Evolutionary conservation across 2,797 vertebrate species (phyloP).

Genomic region (Rhinella marina): DNA sequence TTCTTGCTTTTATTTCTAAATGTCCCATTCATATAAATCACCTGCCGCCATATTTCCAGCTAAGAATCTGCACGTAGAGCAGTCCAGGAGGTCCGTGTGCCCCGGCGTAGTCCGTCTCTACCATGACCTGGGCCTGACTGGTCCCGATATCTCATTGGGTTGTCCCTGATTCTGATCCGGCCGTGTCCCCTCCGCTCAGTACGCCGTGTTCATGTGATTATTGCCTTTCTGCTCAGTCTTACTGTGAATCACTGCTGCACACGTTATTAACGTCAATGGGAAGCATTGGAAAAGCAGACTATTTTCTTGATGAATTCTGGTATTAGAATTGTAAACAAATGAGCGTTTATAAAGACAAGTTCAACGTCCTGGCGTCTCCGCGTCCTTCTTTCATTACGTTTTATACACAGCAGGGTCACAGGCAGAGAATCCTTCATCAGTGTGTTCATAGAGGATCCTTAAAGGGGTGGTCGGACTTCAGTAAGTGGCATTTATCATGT

Average conservation of each 20-base stretch:
- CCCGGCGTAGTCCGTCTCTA: no score
- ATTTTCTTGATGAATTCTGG: conserved; percentile 68
- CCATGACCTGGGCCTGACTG: no score
- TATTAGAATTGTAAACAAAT: conserved; percentile 65
- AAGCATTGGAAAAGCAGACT: conserved; percentile 64
- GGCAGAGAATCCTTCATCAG: no score
- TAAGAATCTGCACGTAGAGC: not conserved
- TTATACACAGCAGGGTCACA: no score
- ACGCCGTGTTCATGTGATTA: conserved; percentile 44
- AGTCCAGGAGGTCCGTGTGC: not conserved
- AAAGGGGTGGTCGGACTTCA: no score
- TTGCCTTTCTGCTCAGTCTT: conserved; percentile 67
- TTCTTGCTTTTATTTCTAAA: not conserved
- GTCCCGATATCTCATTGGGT: not conserved
- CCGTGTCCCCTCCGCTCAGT: conserved; percentile 17
- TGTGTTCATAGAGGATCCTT: no score
- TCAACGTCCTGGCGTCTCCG: conserved; percentile 48
- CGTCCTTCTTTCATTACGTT: conserved; percentile 1
- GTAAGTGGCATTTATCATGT: no score
- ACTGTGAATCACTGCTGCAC: conserved; percentile 74
- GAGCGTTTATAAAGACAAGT: conserved; percentile 70
- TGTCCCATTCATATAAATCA: no score
- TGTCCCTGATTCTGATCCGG: not conserved
- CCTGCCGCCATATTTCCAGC: not conserved
- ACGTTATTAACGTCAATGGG: conserved; percentile 62